These are phyloP conservation scores for Druon quercuslanigerum DNA, from an alignment of 1,140 invertebrate genomes.

Conservation along the genomic window DNA sequence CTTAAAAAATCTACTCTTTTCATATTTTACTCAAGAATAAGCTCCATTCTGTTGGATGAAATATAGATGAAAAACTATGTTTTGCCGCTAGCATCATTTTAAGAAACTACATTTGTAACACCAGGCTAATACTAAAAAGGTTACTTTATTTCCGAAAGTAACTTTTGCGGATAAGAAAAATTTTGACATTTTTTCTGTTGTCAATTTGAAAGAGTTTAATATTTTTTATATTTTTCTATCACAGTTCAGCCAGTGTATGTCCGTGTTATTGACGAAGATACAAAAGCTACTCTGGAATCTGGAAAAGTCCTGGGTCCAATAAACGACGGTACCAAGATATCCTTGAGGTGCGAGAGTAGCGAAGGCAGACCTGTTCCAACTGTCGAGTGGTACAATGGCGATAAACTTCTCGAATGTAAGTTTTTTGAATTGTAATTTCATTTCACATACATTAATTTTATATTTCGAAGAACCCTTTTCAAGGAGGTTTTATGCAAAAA, in stretches of 20 bases:
- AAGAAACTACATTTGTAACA: too few relatives aligned
- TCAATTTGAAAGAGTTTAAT: not conserved
- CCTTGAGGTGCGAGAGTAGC: slow-evolving; percentile 82
- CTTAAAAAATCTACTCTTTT: slow-evolving; percentile 25
- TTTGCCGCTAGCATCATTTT: too few relatives aligned
- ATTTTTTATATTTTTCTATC: slow-evolving; percentile 65
- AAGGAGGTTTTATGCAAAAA: not conserved
- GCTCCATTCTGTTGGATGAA: slow-evolving; percentile 38
- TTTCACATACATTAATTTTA: not conserved
- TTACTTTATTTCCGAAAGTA: too few relatives aligned
- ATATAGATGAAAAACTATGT: too few relatives aligned
- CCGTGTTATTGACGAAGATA: slow-evolving; percentile 78
- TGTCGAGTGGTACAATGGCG: slow-evolving; percentile 86
- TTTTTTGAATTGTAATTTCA: slow-evolving; percentile 46
- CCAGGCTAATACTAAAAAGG: too few relatives aligned
- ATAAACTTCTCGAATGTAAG: slow-evolving; percentile 82
- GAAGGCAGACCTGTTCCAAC: slow-evolving; percentile 86
- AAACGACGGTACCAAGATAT: slow-evolving; percentile 81
- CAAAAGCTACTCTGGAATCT: slow-evolving; percentile 75
- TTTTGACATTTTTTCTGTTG: not conserved
- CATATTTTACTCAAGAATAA: too few relatives aligned
- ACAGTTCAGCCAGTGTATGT: slow-evolving; percentile 84
- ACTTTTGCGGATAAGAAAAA: too few relatives aligned
- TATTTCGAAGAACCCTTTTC: not conserved
- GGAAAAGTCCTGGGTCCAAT: slow-evolving; percentile 81